Evolutionary conservation across 1,140 invertebrate genomes (phyloP).

Genomic region (Linepithema humile): DNA sequence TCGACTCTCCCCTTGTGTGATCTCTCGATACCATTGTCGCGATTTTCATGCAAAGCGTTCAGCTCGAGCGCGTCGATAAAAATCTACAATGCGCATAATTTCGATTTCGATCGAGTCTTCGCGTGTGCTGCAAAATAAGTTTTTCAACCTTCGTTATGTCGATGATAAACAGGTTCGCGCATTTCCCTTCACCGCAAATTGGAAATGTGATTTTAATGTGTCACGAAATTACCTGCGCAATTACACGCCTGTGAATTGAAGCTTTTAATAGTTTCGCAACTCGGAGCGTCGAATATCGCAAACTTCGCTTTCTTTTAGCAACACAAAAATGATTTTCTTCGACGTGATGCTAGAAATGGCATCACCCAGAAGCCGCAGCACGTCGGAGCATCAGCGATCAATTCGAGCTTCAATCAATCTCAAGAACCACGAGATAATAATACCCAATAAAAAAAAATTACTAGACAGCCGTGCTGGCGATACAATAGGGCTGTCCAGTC

Average conservation of each 20-base stretch:
- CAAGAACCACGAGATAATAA: slow-evolving; percentile 2
- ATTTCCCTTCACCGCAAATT: slow-evolving; percentile 24
- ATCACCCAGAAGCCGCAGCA: slow-evolving; percentile 6
- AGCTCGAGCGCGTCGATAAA: slow-evolving; percentile 1
- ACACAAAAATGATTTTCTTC: too few species aligned
- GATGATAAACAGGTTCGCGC: slow-evolving; percentile 16
- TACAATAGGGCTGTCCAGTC: background rate
- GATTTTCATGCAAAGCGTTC: slow-evolving; percentile 34
- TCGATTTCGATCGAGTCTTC: background rate
- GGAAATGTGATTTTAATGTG: slow-evolving; percentile 20
- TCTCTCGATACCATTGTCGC: background rate
- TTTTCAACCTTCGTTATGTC: background rate
- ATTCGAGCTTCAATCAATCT: slow-evolving; percentile 23
- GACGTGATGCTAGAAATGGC: slow-evolving; percentile 30
- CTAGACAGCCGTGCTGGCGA: background rate
- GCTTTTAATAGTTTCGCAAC: background rate
- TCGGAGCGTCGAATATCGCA: background rate
- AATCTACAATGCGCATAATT: slow-evolving; percentile 17
- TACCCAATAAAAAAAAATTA: background rate
- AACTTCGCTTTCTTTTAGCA: background rate
- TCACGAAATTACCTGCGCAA: background rate
- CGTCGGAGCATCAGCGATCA: slow-evolving; percentile 9
- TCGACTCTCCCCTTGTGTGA: background rate
- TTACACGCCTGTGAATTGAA: background rate
- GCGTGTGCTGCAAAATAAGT: background rate